Base-by-base conservation (phyloP, 2,888 invertebrate species). In the Sylvicola cinctus region DNA sequence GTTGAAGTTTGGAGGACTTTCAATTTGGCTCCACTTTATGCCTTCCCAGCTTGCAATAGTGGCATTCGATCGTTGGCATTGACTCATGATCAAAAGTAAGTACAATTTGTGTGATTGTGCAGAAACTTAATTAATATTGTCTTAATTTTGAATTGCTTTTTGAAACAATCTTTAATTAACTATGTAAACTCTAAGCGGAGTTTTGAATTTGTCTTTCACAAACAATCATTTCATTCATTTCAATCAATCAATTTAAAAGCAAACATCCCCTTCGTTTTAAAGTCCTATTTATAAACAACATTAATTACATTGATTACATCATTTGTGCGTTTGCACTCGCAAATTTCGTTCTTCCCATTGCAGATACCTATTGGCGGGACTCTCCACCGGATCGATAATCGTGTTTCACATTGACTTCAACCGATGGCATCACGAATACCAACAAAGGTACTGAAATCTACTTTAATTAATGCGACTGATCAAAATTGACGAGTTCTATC, bases 351-450 rank as follows among this genome's bases (percentile, higher is more conserved):
- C 20, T 20, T 8, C 20, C 20, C 20, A 8, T 20, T 20, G 20
- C 20, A 95, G 93, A 59, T 96, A 93, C 66, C 69, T 98, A 45
- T 65, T 98, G 50, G 95, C 95, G 46, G 98, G 98, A 35, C 66
- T 98, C 37, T 88, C 93, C 37, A 88, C 95, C 45, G 98, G 98
- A 35, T 93, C 96, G 35, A 79, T 98, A 45, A 88, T 98, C 40
- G 93, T 98, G 48, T 96, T 96, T 66, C 95, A 98, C 66, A 93
- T 98, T 58, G 96, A 99, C 62, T 99, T 99, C 68, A 98, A 98
- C 62, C 70, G 87, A 52, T 90, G 90, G 90, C 90, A 90, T 60
- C 88, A 90, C 57, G 88, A 90, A 61, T 90, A 87, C 60, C 88
- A 90, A 54, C 88, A 88, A 60, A 74, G 88, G 48, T 88, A 88